These are phyloP conservation scores for Haliclona indistincta DNA, from an alignment of 37 sponge, comb jelly and placozoan species.

Conservation along the genomic window DNA sequence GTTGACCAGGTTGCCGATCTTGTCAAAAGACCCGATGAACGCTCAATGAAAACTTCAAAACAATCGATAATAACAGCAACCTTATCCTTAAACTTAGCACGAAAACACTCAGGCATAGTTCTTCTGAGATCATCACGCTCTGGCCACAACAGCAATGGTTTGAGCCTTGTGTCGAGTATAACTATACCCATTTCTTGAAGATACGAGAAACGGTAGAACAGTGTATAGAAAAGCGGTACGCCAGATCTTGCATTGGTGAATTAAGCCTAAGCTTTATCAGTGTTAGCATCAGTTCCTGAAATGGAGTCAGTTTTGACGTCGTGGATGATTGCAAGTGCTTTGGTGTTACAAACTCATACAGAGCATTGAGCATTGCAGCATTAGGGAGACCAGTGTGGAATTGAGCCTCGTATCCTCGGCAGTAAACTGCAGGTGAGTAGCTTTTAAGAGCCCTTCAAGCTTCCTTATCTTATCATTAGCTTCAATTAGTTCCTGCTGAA, in stretches of 20 bases:
- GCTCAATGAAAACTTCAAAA: conserved; percentile 72
- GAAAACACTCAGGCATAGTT: conserved; percentile 69
- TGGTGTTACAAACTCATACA: neutral
- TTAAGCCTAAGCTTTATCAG: conserved; percentile 51
- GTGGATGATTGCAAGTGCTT: too few relatives aligned
- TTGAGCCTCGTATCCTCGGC: too few relatives aligned
- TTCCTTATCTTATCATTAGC: too few relatives aligned
- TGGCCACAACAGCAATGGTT: conserved; percentile 65
- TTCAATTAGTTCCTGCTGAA: too few relatives aligned
- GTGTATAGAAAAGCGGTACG: conserved; percentile 52
- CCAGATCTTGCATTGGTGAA: conserved; percentile 31
- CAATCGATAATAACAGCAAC: conserved; percentile 69
- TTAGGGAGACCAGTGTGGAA: conserved; percentile 41
- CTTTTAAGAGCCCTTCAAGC: too few relatives aligned
- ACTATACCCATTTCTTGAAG: conserved; percentile 31
- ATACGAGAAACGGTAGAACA: conserved; percentile 41
- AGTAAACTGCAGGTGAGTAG: too few relatives aligned
- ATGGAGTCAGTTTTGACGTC: conserved; percentile 45
- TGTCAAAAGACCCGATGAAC: conserved; percentile 36
- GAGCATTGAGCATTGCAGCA: neutral
- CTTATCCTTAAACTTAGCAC: conserved; percentile 32
- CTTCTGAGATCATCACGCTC: conserved; percentile 35
- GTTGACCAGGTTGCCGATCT: conserved; percentile 46
- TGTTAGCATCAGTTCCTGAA: conserved; percentile 50
- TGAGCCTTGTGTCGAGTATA: conserved; percentile 16